These are phyloP conservation scores for Amaurobius ferox DNA, from an alignment of 2,888 invertebrate genomes.

Conservation along the genomic window DNA sequence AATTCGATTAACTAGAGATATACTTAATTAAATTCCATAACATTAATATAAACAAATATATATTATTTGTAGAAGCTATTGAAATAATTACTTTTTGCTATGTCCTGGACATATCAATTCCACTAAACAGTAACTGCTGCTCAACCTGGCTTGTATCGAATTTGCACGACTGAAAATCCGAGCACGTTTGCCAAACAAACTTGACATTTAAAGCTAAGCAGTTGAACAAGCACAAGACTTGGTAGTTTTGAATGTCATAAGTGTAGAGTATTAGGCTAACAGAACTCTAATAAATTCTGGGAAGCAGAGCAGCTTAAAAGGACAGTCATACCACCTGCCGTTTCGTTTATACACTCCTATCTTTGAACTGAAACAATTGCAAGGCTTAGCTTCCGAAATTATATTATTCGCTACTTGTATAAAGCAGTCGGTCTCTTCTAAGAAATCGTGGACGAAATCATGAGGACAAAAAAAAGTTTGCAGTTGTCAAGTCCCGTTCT, in stretches of 20 bases:
- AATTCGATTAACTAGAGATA: too few relatives aligned
- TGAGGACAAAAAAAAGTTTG: not conserved
- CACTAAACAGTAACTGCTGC: not conserved
- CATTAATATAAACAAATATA: too few relatives aligned
- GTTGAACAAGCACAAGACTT: constrained; percentile 60
- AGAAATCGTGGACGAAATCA: constrained; percentile 3
- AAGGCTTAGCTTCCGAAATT: not conserved
- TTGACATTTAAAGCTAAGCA: constrained; percentile 65
- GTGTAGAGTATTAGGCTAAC: not conserved
- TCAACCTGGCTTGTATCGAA: too few relatives aligned
- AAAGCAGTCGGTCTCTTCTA: not conserved
- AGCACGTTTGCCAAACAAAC: constrained; percentile 42
- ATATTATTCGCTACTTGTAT: constrained; percentile 14
- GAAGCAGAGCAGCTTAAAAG: not conserved
- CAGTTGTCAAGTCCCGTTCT: not conserved
- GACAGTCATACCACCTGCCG: constrained; percentile 15
- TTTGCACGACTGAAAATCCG: not conserved
- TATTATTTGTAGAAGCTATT: too few relatives aligned
- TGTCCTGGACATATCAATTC: not conserved
- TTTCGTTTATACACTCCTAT: constrained; percentile 18
- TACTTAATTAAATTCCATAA: too few relatives aligned
- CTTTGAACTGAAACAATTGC: constrained; percentile 19
- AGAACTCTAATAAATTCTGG: not conserved
- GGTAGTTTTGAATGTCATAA: constrained; percentile 38
- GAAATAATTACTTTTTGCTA: too few relatives aligned